Evolutionary conservation across 2,888 invertebrate genomes (phyloP).

Genomic region (Heteropelma amictum): DNA sequence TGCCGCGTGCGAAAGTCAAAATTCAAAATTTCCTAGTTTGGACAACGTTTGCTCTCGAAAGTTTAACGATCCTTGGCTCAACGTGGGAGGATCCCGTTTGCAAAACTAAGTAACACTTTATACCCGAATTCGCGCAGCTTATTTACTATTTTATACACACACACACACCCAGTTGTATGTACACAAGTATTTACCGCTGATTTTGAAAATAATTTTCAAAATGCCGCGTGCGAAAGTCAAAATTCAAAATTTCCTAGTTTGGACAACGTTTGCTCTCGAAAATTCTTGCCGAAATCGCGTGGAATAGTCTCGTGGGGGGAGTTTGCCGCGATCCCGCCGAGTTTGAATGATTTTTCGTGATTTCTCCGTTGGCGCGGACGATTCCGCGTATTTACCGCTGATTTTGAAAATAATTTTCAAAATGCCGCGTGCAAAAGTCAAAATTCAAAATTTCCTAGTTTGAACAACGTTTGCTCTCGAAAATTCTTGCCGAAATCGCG

Average conservation of each 20-base stretch:
- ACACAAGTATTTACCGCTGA: not conserved
- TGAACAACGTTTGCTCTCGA: too few species aligned
- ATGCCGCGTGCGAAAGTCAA: too few species aligned
- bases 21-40: too few species aligned
- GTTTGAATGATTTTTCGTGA: not conserved
- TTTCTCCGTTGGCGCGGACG: not conserved
- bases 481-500: conserved; percentile 37
- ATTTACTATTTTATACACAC: not conserved
- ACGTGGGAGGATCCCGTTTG: too few species aligned
- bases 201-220: not conserved
- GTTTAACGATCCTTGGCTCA: too few species aligned
- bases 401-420: not conserved
- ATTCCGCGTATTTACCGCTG: not conserved
- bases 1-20: too few species aligned
- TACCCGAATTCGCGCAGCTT: not conserved
- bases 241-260: too few species aligned
- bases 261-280: too few species aligned
- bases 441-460: too few species aligned
- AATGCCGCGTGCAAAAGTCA: too few species aligned
- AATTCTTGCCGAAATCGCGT: conserved; percentile 43
- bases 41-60: too few species aligned
- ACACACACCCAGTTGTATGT: not conserved
- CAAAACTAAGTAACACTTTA: too few species aligned
- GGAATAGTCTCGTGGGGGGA: conserved; percentile 12
- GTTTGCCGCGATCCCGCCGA: not conserved